These are phyloP conservation scores for Malachius bipustulatus DNA, from an alignment of 2,888 invertebrate genomes.

Conservation along the genomic window DNA sequence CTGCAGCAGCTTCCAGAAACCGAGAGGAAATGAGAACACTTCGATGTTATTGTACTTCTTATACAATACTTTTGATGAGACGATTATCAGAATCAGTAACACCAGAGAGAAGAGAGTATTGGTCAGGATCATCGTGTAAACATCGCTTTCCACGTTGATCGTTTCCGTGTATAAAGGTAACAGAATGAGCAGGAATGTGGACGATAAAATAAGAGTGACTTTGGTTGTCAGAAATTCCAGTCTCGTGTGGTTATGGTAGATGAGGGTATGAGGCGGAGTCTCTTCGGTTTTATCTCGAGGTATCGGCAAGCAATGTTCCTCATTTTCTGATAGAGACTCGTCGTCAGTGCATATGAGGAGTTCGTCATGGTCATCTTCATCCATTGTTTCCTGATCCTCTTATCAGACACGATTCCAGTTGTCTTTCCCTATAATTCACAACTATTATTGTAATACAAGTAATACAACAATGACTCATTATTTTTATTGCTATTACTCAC, in stretches of 20 bases:
- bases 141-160: slow-evolving; percentile 29
- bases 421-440: too few relatives aligned
- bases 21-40: slow-evolving; percentile 31
- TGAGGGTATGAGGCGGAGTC: slow-evolving; percentile 21
- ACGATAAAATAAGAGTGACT: slow-evolving; percentile 36
- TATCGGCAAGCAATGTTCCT: slow-evolving; percentile 27
- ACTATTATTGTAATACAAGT: too few relatives aligned
- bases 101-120: slow-evolving; percentile 26
- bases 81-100: slow-evolving; percentile 24
- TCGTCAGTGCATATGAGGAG: slow-evolving; percentile 32
- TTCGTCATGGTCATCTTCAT: slow-evolving; percentile 34
- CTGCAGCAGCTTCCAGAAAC: slow-evolving; percentile 34
- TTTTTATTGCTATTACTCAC: too few relatives aligned
- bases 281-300: slow-evolving; percentile 28
- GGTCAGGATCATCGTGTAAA: slow-evolving; percentile 30
- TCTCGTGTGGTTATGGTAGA: slow-evolving; percentile 31
- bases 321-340: slow-evolving; percentile 32
- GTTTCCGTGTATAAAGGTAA: slow-evolving; percentile 42
- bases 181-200: slow-evolving; percentile 39
- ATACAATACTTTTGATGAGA: slow-evolving; percentile 26
- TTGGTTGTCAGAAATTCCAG: slow-evolving; percentile 39
- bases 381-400: slow-evolving; percentile 11
- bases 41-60: slow-evolving; percentile 24
- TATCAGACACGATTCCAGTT: too few relatives aligned
- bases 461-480: too few relatives aligned